Evolutionary conservation across 2,113 vertebrate genomes (phyloP).

Genomic region (Herpailurus yagouaroundi): DNA sequence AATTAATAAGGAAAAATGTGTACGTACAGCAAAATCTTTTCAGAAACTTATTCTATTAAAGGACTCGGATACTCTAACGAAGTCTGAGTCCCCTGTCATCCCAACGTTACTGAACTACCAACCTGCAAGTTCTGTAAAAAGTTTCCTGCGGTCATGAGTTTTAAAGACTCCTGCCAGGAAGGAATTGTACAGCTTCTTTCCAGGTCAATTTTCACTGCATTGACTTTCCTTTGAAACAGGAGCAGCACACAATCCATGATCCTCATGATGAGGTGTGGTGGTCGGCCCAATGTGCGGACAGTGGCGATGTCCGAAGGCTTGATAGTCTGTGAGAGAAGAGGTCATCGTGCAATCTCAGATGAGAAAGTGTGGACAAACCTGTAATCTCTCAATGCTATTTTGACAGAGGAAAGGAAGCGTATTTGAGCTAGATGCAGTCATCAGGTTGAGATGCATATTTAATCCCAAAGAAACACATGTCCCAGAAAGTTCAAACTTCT

Average conservation of each 20-base stretch:
- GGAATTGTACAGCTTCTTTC: constrained; percentile 91
- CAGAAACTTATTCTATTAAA: not conserved
- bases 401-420: not conserved
- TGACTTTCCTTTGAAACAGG: constrained; percentile 94
- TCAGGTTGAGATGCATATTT: not conserved
- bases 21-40: not conserved
- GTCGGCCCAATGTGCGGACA: constrained; percentile 93
- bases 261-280: constrained; percentile 97
- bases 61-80: not conserved
- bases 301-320: constrained; percentile 96
- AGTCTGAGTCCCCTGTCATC: no score
- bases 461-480: not conserved
- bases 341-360: not conserved
- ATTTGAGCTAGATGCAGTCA: not conserved
- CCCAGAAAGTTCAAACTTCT: not conserved
- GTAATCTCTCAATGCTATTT: not conserved
- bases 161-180: constrained; percentile 97
- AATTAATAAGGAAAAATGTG: not conserved
- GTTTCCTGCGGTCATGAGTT: constrained; percentile 97
- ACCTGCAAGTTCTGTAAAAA: constrained; percentile 97
- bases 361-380: not conserved
- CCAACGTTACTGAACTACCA: not conserved
- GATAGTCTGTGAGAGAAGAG: constrained; percentile 89
- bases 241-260: constrained; percentile 99
- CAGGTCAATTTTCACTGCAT: constrained; percentile 89